phyloP scores from a whole-genome alignment of 2,113 vertebrate species.

The Balaenoptera acutorostrata region DNA sequence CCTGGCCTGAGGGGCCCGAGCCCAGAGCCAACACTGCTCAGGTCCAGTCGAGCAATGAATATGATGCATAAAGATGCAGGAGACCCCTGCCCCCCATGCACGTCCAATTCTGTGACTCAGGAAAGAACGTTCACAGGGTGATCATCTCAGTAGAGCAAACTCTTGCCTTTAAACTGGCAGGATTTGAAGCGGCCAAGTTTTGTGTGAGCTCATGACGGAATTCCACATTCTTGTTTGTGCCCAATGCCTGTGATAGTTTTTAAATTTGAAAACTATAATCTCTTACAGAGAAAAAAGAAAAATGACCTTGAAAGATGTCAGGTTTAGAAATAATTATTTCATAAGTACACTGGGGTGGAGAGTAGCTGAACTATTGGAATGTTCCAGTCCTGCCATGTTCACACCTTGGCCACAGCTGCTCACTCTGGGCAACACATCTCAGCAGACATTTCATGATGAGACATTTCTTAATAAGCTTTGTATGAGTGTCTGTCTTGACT shows the following conservation, averaged over 20 bases:
- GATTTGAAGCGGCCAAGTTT: not conserved
- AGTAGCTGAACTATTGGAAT: not conserved
- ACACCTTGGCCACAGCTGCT: not conserved
- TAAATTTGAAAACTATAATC: not conserved
- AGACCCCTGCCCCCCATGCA: not conserved
- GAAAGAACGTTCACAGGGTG: not conserved
- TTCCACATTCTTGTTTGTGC: not conserved
- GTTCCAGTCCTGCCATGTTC: not conserved
- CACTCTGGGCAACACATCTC: accelerated
- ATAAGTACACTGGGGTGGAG: not conserved
- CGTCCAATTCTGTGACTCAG: not conserved
- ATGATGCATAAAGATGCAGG: not conserved
- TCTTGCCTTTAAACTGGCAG: not conserved
- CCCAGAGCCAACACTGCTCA: not conserved
- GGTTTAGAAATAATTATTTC: not conserved
- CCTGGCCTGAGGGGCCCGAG: not conserved
- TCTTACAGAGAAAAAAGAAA: not conserved
- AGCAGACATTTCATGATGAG: not conserved
- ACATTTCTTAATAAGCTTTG: not conserved
- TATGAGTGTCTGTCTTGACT: not conserved
- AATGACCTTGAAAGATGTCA: not conserved
- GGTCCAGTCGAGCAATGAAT: not conserved
- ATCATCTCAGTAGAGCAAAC: not conserved
- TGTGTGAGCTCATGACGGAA: not conserved
- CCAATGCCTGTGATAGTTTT: not conserved